A percentile compares a stretch with the other conserved stretches of the same genome.
These are phyloP conservation scores for Silvanus unidentatus DNA, from an alignment of 2,888 invertebrate genomes.

Conservation along the genomic window DNA sequence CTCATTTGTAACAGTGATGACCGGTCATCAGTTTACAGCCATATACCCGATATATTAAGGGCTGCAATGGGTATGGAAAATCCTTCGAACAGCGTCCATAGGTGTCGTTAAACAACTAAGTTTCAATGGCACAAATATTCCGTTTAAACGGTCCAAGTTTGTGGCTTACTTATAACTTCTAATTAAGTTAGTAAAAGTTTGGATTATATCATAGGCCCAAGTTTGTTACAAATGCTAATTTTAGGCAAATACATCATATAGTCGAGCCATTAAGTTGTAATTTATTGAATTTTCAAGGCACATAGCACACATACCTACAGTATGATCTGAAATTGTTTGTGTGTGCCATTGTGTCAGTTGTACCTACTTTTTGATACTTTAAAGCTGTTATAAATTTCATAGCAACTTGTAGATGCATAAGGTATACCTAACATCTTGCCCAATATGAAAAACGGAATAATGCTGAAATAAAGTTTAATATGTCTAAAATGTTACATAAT, in stretches of 20 bases:
- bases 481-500: too few relatives aligned
- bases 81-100: constrained; percentile 6
- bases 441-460: too few relatives aligned
- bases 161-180: constrained; percentile 17
- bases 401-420: too few relatives aligned
- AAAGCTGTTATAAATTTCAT: too few relatives aligned
- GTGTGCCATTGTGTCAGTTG: too few relatives aligned
- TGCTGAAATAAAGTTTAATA: too few relatives aligned
- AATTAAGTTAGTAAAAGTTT: constrained; percentile 18
- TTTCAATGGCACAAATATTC: constrained; percentile 13
- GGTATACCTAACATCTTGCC: too few relatives aligned
- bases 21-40: constrained; percentile 11
- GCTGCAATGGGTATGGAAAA: not conserved
- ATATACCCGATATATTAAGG: not conserved
- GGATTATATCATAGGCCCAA: constrained; percentile 14
- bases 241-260: not conserved
- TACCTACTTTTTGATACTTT: too few relatives aligned
- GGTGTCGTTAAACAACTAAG: constrained; percentile 17
- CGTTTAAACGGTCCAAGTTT: constrained; percentile 15
- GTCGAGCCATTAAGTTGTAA: too few relatives aligned
- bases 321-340: too few relatives aligned
- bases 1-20: constrained; percentile 14
- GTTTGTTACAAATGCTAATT: constrained; percentile 6
- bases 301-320: too few relatives aligned
- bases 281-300: too few relatives aligned